Evolutionary conservation across 2,888 invertebrate genomes (phyloP), one percentile per base, ranked within the genome.

Genomic region (Luperina nickerlii): DNA sequence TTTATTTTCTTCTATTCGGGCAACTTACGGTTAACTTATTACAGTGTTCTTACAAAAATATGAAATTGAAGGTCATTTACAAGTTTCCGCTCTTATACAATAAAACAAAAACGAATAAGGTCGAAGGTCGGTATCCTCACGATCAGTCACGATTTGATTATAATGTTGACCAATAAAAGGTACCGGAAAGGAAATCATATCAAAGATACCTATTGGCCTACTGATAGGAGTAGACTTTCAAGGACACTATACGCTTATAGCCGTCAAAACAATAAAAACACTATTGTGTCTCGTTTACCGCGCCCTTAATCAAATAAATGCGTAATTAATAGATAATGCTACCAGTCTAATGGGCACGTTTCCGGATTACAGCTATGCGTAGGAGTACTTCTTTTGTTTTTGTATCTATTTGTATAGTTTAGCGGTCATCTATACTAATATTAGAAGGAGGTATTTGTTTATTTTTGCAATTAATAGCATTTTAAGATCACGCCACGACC

Each of bases 101-200:
- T 38, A 11, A 38, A 60, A 71, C 20, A 60, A n/a, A 57, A 60
- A n/a, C 18, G 3, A 54, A 60, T n/a, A 60, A n/a, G 71, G 18
- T 71, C 57, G 38, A 57, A 38, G 18, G 18, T n/a, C 38, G 38
- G 18, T 57, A 18, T 71, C 45, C 13, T 63, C 18, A 54, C 8
- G 45, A 72, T 78, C 7, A 54, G 24, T 54, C 60, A 67, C 8
- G 38, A 51, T 66, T 66, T 57, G 48, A 71, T 70, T 76, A 77
- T 13, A 70, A 45, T 77, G 18, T 76, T 60, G 65, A 54, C 18
- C 15, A 70, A 66, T 60, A 66, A 76, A 66, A 81, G 15, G 27
- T 62, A 27, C 20, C 51, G 82, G 81, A 82, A 76, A 45, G 82
- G 70, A 76, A 76, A 27, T 32, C 66, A 66, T 65, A 70, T 60